phyloP scores from a whole-genome alignment of 2,888 invertebrate species.

The Vandiemenella viatica region DNA sequence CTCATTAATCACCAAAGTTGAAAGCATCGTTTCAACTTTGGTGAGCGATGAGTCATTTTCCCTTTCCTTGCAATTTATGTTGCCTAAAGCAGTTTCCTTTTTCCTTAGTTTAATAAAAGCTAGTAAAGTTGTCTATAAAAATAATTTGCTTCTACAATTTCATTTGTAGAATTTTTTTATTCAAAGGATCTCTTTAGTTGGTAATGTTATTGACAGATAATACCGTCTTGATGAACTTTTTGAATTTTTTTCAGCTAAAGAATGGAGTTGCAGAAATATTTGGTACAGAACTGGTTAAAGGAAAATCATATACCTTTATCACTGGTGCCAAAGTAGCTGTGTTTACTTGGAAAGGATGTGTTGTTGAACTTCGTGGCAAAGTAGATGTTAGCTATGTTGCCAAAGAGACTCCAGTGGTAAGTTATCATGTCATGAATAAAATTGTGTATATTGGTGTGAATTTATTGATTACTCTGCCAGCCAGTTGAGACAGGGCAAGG shows the following conservation, averaged over 20 bases:
- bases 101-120: too few relatives aligned
- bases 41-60: too few relatives aligned
- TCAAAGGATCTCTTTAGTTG: neutral
- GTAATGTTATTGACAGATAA: neutral
- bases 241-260: conserved; percentile 45
- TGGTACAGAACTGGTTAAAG: conserved; percentile 88
- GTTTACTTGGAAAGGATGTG: conserved; percentile 92
- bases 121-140: neutral
- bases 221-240: too few relatives aligned
- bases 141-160: neutral
- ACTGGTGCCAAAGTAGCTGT: conserved; percentile 88
- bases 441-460: too few relatives aligned
- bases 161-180: neutral
- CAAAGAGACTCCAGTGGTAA: conserved; percentile 89
- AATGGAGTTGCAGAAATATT: conserved; percentile 90
- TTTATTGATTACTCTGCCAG: too few relatives aligned
- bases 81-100: too few relatives aligned
- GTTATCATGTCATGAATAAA: too few relatives aligned
- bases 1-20: too few relatives aligned
- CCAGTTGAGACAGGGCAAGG: too few relatives aligned
- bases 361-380: conserved; percentile 67
- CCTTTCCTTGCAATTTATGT: too few relatives aligned
- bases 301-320: conserved; percentile 77
- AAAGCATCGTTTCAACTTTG: too few relatives aligned
- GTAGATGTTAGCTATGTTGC: conserved; percentile 90